These are phyloP conservation scores for Agonopterix heracliana DNA, from an alignment of 2,888 invertebrate genomes.

Conservation along the genomic window DNA sequence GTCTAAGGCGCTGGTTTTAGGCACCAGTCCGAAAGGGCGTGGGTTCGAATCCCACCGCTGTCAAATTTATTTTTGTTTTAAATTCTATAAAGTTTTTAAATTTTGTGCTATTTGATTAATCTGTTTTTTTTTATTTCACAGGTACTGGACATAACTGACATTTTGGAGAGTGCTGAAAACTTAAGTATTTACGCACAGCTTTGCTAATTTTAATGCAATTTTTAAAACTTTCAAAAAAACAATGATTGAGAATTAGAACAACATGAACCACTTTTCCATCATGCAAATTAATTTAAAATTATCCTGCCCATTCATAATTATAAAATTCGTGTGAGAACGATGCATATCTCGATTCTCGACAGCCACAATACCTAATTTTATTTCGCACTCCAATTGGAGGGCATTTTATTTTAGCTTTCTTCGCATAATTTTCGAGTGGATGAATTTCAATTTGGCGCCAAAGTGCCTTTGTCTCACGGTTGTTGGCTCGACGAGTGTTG, in stretches of 20 bases:
- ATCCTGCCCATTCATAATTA: too few relatives aligned
- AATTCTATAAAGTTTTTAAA: background rate
- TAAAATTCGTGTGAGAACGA: background rate
- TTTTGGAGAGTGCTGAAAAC: too few relatives aligned
- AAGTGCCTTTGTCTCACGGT: conserved; percentile 13
- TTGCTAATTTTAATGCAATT: too few relatives aligned
- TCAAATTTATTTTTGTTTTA: conserved; percentile 43
- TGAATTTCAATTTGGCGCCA: conserved; percentile 11
- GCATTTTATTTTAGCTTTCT: conserved; percentile 7
- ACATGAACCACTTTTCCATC: too few relatives aligned
- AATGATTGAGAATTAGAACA: too few relatives aligned
- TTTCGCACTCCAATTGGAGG: background rate
- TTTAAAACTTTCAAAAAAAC: too few relatives aligned
- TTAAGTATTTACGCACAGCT: too few relatives aligned
- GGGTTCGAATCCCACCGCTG: conserved; percentile 84
- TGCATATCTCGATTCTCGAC: background rate
- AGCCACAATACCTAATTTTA: background rate
- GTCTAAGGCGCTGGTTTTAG: conserved; percentile 92
- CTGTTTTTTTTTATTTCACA: background rate
- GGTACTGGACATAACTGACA: background rate
- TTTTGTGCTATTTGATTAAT: background rate
- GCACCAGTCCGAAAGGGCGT: conserved; percentile 83
- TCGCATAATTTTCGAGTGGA: conserved; percentile 10
- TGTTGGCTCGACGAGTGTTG: conserved; percentile 14
- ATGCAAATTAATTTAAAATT: too few relatives aligned